Evolutionary conservation across 2,113 vertebrate genomes (phyloP), one percentile per base, ranked within the genome.

Genomic region (Halcyon malimbica): DNA sequence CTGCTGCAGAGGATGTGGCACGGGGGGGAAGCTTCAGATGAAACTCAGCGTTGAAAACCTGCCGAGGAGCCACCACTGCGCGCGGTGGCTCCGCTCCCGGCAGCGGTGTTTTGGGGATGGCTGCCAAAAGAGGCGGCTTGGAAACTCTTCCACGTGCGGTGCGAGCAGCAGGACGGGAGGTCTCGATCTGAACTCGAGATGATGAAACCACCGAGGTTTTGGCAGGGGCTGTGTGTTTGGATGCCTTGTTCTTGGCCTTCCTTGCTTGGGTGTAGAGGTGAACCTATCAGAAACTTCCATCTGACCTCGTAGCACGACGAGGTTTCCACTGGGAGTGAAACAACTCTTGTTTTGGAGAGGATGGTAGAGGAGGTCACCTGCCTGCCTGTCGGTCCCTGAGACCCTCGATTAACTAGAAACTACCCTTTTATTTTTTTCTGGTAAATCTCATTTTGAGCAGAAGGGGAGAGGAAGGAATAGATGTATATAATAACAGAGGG

Each of bases 171-270:
- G 84, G 92, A 69, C n/a, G 19, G 90, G 74, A 95, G 91, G 81
- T 89, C 83, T 95, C 28, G 70, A 25, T 85, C 23, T 87, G 89
- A 95, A 48, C 74, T 87, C 28, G 2, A 65, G 78, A 35, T 95
- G 93, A 60, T 94, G 68, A 94, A 96, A 87, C 77, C 93, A 44
- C 70, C 16, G 70, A 87, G 89, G 78, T 75, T 92, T 96, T 94
- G 93, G 91, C 93, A 82, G 67, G 70, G 50, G 37, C 42, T 29
- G 17, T 0, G 0, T 79, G 69, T 60, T 85, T 65, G 18, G 75
- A 87, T 87, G 93, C 80, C 42, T 96, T 37, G 3, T 54, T 70
- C 80, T 69, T 89, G 69, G 60, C 86, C 71, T 83, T 75, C 75
- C 77, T 59, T 5, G 1, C 31, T 79, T 46, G 62, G 39, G 5